A percentile compares a stretch with the other conserved stretches of the same genome.
Evolutionary conservation across 2,113 vertebrate species (phyloP).

Genomic region (Eurystomus gularis): DNA sequence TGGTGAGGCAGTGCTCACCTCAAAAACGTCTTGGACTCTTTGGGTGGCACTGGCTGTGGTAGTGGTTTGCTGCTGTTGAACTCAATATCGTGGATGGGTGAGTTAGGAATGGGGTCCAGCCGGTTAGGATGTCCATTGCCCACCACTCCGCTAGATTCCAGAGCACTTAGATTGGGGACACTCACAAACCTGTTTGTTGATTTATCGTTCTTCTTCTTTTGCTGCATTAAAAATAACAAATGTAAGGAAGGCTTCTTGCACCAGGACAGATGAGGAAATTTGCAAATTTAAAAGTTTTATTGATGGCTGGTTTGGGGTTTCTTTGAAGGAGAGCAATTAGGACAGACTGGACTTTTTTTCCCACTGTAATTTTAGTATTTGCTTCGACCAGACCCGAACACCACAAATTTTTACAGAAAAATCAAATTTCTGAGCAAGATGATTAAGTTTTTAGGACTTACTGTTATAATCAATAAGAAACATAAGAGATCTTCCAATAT

Average conservation of each 20-base stretch:
- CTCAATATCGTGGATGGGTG: slow-evolving; percentile 94
- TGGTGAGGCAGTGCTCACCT: slow-evolving; percentile 92
- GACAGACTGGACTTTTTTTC: background rate
- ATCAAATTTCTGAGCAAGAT: background rate
- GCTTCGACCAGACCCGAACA: background rate
- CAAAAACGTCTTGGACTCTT: slow-evolving; percentile 97
- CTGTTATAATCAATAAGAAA: background rate
- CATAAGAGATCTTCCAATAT: background rate
- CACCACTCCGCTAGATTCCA: slow-evolving; percentile 88
- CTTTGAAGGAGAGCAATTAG: background rate
- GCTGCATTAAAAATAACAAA: slow-evolving; percentile 91
- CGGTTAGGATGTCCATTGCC: slow-evolving; percentile 89
- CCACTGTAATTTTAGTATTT: background rate
- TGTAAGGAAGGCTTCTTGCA: slow-evolving; percentile 63
- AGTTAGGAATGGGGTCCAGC: slow-evolving; percentile 96
- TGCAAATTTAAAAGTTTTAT: background rate
- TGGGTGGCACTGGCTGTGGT: slow-evolving; percentile 92
- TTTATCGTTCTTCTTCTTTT: slow-evolving; percentile 99
- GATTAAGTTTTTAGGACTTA: background rate
- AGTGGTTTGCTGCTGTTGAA: slow-evolving; percentile 98
- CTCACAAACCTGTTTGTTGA: slow-evolving; percentile 96
- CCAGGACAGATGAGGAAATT: slow-evolving; percentile 45
- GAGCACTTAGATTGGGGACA: slow-evolving; percentile 93
- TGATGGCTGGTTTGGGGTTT: background rate
- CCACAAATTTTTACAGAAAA: background rate